phyloP scores from a whole-genome alignment of 2,113 vertebrate genomes.

The Salvelinus sp. region DNA sequence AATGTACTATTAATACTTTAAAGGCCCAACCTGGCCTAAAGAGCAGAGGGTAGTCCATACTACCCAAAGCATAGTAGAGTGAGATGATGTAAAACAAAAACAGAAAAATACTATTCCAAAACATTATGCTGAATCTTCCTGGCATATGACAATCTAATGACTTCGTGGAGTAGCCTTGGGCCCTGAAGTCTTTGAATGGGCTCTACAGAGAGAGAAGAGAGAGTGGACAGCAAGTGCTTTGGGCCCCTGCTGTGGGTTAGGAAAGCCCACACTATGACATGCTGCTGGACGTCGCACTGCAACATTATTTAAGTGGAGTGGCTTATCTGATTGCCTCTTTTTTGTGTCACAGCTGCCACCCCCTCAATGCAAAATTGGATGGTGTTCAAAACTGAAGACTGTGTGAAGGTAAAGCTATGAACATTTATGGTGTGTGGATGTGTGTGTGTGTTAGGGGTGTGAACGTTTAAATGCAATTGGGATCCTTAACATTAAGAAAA shows the following conservation, averaged over 20 bases:
- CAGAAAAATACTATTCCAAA: too few species aligned
- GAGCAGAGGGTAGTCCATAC: too few species aligned
- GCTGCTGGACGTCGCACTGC: constrained; percentile 4
- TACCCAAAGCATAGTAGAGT: too few species aligned
- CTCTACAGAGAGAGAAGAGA: neutral
- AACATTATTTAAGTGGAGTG: neutral
- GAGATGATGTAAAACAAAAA: too few species aligned
- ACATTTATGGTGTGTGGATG: neutral
- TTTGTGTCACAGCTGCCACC: constrained; percentile 29
- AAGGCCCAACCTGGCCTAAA: too few species aligned
- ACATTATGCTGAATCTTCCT: too few species aligned
- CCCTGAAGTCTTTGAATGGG: neutral
- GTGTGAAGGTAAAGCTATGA: constrained; percentile 51
- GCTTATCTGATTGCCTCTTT: constrained; percentile 27
- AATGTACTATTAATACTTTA: too few species aligned
- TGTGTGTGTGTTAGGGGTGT: neutral
- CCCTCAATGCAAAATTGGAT: constrained; percentile 53
- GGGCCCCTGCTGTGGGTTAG: constrained; percentile 10
- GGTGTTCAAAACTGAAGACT: constrained; percentile 64
- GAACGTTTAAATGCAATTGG: neutral
- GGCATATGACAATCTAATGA: too few species aligned
- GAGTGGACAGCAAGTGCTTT: neutral
- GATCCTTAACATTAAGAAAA: too few species aligned
- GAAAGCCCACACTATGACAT: neutral
- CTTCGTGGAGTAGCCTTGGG: too few species aligned